Evolutionary conservation across 2,888 invertebrate species (phyloP).

Genomic region (Muscina levida): DNA sequence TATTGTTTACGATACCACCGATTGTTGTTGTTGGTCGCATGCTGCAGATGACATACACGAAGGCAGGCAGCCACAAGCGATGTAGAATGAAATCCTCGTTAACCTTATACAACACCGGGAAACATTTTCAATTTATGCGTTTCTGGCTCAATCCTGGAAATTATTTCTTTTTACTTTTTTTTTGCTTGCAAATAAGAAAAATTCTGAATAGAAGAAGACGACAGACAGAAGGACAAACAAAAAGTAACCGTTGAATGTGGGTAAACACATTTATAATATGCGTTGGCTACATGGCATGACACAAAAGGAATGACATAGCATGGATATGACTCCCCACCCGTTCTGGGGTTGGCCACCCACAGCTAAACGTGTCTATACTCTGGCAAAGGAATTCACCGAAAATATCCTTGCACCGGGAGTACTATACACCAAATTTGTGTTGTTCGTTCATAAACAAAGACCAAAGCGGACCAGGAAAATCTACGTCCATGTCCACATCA

Average conservation of each 20-base stretch:
- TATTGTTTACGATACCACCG: background rate
- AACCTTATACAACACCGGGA: background rate
- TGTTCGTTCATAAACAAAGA: no score
- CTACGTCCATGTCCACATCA: no score
- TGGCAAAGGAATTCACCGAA: no score
- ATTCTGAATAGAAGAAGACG: no score
- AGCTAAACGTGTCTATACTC: no score
- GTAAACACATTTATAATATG: background rate
- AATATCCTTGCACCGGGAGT: no score
- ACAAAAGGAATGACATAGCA: no score
- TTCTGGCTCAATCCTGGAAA: background rate
- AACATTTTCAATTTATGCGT: constrained; percentile 9
- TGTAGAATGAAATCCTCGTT: background rate
- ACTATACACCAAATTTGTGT: no score
- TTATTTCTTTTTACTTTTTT: background rate
- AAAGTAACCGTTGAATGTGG: background rate
- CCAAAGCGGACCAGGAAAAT: no score
- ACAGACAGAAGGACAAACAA: no score
- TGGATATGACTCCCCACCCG: no score
- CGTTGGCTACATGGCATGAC: background rate
- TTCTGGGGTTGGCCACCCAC: no score
- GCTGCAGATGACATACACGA: background rate
- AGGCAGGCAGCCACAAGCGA: background rate
- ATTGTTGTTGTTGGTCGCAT: background rate
- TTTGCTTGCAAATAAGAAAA: background rate